These are phyloP conservation scores for Erebia epiphron DNA, from an alignment of 2,888 invertebrate species.

Conservation along the genomic window DNA sequence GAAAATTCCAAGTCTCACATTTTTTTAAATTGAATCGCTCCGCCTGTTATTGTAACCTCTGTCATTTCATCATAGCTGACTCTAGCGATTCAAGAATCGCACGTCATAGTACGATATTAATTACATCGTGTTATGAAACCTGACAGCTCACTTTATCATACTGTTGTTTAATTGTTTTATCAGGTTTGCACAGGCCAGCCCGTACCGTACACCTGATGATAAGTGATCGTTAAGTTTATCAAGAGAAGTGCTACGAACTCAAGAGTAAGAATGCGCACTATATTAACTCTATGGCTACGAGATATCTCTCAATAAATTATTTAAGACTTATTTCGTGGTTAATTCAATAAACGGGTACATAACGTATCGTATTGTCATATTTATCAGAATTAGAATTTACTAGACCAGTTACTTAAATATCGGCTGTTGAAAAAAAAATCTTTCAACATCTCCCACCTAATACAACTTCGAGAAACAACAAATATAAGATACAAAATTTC, in stretches of 20 bases:
- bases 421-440: too few relatives aligned
- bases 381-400: too few relatives aligned
- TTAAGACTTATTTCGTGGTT: not conserved
- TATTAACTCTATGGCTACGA: not conserved
- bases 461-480: not conserved
- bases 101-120: constrained; percentile 40
- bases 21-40: constrained; percentile 27
- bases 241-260: not conserved
- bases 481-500: not conserved
- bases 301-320: not conserved
- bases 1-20: too few relatives aligned
- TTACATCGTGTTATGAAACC: constrained; percentile 23
- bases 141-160: not conserved
- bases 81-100: constrained; percentile 42
- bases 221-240: not conserved
- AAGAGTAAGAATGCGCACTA: too few relatives aligned
- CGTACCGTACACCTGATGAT: not conserved
- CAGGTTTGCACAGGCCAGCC: not conserved
- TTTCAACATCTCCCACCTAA: too few relatives aligned
- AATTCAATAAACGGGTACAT: too few relatives aligned
- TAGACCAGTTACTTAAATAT: too few relatives aligned
- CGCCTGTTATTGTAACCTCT: constrained; percentile 28
- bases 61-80: constrained; percentile 36
- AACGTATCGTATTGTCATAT: too few relatives aligned
- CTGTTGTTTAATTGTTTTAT: not conserved